Percentiles rank a stretch among this genome's conserved stretches.
These are phyloP conservation scores for Grus americana DNA, from an alignment of 2,113 vertebrate genomes.

Conservation along the genomic window DNA sequence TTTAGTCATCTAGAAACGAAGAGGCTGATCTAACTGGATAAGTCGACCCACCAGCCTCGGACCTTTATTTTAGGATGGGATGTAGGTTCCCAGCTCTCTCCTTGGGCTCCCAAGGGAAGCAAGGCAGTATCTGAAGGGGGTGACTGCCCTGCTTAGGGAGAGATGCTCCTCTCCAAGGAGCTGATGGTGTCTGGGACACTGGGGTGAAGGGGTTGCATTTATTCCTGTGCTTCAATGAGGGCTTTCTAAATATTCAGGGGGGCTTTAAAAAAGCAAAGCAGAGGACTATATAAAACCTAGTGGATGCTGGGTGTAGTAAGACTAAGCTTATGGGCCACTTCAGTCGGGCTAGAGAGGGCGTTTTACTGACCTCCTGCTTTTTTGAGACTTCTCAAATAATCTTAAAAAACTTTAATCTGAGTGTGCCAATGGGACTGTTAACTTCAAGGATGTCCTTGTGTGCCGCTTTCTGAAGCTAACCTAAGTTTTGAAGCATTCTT, in stretches of 20 bases:
- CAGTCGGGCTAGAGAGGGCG: accelerated
- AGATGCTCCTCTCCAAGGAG: not conserved
- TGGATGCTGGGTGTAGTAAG: accelerated
- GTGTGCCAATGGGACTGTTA: not conserved
- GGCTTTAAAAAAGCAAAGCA: not conserved
- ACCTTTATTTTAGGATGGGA: not conserved
- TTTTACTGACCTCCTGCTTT: not conserved
- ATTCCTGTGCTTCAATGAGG: not conserved
- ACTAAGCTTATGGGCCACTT: not conserved
- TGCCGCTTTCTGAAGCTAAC: not conserved
- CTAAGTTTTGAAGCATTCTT: not conserved
- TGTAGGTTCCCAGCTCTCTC: not conserved
- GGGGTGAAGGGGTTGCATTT: not conserved
- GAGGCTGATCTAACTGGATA: not conserved
- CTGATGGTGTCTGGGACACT: accelerated
- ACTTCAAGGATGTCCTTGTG: not conserved
- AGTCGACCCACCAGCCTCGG: not conserved
- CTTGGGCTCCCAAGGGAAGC: not conserved
- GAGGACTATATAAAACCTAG: accelerated
- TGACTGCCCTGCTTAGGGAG: not conserved
- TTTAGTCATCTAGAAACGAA: not conserved
- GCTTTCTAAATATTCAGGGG: not conserved
- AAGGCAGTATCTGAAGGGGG: not conserved
- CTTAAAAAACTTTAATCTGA: not conserved
- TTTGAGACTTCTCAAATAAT: not conserved